phyloP scores from a whole-genome alignment of 2,113 vertebrate species.

The Anolis carolinensis region DNA sequence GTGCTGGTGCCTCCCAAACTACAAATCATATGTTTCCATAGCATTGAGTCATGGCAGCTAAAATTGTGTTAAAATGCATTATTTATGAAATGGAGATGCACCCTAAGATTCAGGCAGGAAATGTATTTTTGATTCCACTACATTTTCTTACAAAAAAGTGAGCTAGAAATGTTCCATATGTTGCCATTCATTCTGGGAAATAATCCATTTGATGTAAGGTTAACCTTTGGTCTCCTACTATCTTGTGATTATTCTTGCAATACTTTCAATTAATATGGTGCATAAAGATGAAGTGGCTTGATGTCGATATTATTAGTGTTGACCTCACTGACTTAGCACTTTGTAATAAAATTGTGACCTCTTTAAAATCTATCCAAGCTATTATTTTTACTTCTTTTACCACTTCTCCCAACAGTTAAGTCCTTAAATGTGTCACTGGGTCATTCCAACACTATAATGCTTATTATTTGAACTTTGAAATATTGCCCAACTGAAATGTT shows the following conservation, averaged over 20 bases:
- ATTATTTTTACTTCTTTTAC: not conserved
- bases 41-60: too few relatives aligned
- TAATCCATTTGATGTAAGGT: not conserved
- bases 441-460: not conserved
- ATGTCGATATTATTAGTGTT: not conserved
- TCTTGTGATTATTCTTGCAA: not conserved
- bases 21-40: too few relatives aligned
- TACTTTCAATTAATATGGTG: not conserved
- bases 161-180: not conserved
- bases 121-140: not conserved
- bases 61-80: too few relatives aligned
- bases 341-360: not conserved
- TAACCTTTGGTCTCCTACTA: not conserved
- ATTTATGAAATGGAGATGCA: too few relatives aligned
- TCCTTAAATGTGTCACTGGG: not conserved
- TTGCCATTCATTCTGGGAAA: not conserved
- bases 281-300: not conserved
- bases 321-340: not conserved
- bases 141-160: not conserved
- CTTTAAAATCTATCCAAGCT: constrained; percentile 4
- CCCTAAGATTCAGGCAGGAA: not conserved
- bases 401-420: not conserved
- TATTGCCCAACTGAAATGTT: not conserved
- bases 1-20: too few relatives aligned
- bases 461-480: not conserved